Evolutionary conservation across 92 coral and sea anemone species (phyloP), one percentile per base, ranked within the genome.

Genomic region (Anthopleura xanthogrammica): DNA sequence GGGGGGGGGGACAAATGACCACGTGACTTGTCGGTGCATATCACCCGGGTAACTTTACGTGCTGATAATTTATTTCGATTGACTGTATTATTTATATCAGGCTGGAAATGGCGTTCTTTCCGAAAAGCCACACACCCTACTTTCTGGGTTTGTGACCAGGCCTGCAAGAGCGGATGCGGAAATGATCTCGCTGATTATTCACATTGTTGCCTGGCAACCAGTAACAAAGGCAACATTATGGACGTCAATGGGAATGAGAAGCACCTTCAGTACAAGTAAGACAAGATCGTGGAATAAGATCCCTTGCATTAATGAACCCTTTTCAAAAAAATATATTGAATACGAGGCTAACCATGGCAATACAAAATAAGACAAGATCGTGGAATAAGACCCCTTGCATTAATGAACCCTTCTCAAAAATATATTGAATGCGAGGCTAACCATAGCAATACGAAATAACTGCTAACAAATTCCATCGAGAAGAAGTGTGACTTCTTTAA

Each of bases 161-260:
- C 77, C 74, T 91, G 94, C 83, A 88, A 85, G 77, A 81, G 91
- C 48, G 91, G 94, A 22, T 79, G 94, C 22, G 94, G 94, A 22
- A 82, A 80, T 12, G 90, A 88, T 77, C 79, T 91, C 41, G 79
- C 75, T 52, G 78, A 85, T 50, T 88, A 91, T 85, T 91, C 94
- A 39, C 91, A 91, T 79, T 91, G 94, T 83, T 72, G 89, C 86
- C 88, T 43, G 39, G 82, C 80, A 83, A 82, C 85, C 36, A 91
- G 87, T 75, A 86, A 79, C 56, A 88, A 88, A 74, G 72, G 36
- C 36, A 29, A 85, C 60, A 55, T 23, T 12, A 81, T 22, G 65
- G 41, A 43, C 79, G 16, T 7, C 40, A 23, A 68, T 80, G 76
- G 76, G 41, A 24, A 57, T 72, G 20, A 43, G 64, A 72, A 75